Conservation (phyloP, 2,113 vertebrate genomes). For the Phylloscopus trochilus region DNA sequence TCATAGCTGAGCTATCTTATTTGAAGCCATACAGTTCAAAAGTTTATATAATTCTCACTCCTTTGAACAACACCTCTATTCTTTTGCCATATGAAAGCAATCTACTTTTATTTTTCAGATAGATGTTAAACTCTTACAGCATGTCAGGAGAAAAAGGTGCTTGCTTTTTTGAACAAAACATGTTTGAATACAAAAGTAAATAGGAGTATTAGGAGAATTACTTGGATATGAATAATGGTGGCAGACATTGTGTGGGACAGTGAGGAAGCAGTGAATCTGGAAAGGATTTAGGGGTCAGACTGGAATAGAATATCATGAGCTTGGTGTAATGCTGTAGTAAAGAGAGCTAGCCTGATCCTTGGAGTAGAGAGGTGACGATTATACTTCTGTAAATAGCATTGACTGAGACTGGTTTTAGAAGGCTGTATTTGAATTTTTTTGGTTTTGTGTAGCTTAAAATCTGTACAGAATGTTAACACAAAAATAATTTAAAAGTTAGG, state of each 20-base stretch:
- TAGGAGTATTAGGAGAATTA: not conserved
- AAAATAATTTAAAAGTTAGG: not conserved
- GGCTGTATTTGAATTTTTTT: not conserved
- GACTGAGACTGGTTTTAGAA: not conserved
- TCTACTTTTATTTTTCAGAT: not conserved
- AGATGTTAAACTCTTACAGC: not conserved
- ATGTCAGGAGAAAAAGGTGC: not conserved
- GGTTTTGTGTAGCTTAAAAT: not conserved
- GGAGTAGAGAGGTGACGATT: not conserved
- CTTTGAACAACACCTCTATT: not conserved
- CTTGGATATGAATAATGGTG: not conserved
- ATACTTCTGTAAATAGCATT: constrained; percentile 27
- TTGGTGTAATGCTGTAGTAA: constrained; percentile 37
- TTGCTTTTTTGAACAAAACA: not conserved
- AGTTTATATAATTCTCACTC: not conserved
- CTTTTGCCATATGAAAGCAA: not conserved
- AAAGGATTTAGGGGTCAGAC: constrained; percentile 38
- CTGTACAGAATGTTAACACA: not conserved
- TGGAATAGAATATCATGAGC: constrained; percentile 29
- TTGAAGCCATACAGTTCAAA: not conserved
- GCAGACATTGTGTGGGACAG: not conserved
- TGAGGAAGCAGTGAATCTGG: not conserved
- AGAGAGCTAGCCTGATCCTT: constrained; percentile 23
- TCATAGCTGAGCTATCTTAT: not conserved
- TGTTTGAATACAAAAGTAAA: not conserved